Evolutionary conservation across 2,113 vertebrate genomes (phyloP).

Genomic region (Orycteropus afer): DNA sequence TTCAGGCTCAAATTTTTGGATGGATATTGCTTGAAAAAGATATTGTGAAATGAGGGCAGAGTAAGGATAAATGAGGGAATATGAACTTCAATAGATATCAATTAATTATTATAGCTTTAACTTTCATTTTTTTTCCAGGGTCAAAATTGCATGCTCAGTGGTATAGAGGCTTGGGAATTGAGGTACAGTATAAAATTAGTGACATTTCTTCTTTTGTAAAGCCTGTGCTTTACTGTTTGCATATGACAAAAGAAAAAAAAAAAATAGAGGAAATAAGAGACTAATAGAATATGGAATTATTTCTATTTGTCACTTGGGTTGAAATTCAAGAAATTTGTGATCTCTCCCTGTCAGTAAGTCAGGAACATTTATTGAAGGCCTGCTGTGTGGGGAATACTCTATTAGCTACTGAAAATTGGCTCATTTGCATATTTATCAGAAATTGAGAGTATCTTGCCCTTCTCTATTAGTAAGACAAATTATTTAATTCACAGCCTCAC

Average conservation of each 20-base stretch:
- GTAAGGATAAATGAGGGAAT: not conserved
- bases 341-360: not conserved
- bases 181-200: not conserved
- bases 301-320: not conserved
- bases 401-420: not conserved
- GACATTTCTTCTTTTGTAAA: accelerated
- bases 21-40: not conserved
- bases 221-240: not conserved
- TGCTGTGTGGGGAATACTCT: not conserved
- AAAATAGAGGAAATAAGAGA: not conserved
- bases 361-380: not conserved
- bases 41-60: not conserved
- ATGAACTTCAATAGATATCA: not conserved
- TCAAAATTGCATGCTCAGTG: not conserved
- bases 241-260: not conserved
- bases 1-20: accelerated
- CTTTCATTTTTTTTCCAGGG: not conserved
- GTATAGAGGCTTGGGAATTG: accelerated
- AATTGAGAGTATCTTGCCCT: not conserved
- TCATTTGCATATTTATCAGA: conserved; percentile 48
- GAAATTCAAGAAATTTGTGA: not conserved
- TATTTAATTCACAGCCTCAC: not conserved
- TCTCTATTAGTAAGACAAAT: conserved; percentile 19
- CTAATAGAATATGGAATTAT: not conserved
- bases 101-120: not conserved